These are phyloP conservation scores for Enteromius anoplus DNA, from an alignment of 2,797 vertebrate species.

Conservation along the genomic window DNA sequence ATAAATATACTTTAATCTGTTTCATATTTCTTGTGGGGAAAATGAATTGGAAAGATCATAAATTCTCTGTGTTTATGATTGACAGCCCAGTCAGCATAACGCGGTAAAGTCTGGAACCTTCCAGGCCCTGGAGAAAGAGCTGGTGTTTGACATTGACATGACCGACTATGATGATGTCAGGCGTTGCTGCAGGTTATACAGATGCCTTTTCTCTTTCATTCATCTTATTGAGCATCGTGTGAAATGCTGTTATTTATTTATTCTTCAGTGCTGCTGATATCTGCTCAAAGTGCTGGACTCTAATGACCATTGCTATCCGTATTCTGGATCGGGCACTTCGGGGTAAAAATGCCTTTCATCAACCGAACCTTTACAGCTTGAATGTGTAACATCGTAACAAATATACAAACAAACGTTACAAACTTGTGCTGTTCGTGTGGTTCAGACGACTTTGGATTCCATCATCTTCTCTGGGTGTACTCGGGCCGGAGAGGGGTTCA, in stretches of 20 bases:
- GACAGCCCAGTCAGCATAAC: conserved; percentile 92
- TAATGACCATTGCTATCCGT: conserved; percentile 92
- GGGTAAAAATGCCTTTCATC: conserved; percentile 72
- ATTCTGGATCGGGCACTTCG: conserved; percentile 87
- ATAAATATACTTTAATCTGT: neutral
- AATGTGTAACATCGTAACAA: neutral
- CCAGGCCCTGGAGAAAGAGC: conserved; percentile 94
- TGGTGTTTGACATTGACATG: conserved; percentile 98
- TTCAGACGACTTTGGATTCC: conserved; percentile 93
- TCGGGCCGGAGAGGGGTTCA: conserved; percentile 95
- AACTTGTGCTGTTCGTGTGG: conserved; percentile 24
- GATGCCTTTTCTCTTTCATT: neutral
- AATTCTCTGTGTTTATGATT: conserved; percentile 37
- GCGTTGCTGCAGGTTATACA: conserved; percentile 88
- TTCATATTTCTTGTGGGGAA: neutral
- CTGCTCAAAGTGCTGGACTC: conserved; percentile 93
- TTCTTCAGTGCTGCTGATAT: conserved; percentile 89
- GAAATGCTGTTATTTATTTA: neutral
- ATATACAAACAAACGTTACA: neutral
- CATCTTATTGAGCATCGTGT: too few relatives aligned
- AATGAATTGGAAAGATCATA: neutral
- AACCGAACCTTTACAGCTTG: neutral
- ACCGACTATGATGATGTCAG: conserved; percentile 96
- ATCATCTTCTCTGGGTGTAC: conserved; percentile 93
- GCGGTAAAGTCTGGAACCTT: conserved; percentile 92